Evolutionary conservation across 2,113 vertebrate species (phyloP).

Genomic region (Phyllostomus hastatus): DNA sequence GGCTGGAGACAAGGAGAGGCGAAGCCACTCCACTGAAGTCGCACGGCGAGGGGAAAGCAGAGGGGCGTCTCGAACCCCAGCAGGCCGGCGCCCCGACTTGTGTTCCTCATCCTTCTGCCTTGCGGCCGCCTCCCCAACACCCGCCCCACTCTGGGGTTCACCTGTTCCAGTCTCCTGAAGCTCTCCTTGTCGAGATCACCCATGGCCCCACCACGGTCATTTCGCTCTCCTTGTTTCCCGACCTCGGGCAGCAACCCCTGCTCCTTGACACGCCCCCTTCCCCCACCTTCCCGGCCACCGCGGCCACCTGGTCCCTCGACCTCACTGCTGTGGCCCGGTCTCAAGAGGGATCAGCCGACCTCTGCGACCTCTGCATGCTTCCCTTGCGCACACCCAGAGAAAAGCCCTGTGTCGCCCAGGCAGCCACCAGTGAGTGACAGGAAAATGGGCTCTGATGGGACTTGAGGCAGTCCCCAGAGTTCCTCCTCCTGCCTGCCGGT

Average conservation of each 20-base stretch:
- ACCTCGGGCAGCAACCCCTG: no score
- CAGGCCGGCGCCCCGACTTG: neutral
- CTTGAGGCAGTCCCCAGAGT: neutral
- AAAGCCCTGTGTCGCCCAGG: neutral
- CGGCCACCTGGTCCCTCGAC: no score
- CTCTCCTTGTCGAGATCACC: neutral
- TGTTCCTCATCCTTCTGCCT: neutral
- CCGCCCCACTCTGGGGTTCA: no score
- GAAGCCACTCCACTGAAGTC: neutral
- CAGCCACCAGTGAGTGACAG: neutral
- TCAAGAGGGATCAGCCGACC: neutral
- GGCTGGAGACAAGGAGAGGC: neutral
- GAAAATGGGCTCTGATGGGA: neutral
- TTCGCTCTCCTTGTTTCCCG: neutral
- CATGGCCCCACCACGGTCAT: accelerated
- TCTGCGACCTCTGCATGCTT: neutral
- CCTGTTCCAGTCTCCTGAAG: no score
- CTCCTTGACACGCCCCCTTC: neutral
- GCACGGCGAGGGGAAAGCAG: neutral
- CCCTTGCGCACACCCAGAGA: neutral
- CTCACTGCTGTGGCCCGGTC: no score
- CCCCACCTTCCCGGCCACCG: neutral
- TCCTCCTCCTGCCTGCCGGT: no score
- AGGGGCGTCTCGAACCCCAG: neutral
- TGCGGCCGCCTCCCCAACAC: no score